Percentiles rank a stretch among this genome's conserved stretches.
These are phyloP conservation scores for Mastigias papua DNA, from an alignment of 30 jellyfish, hydroid and myxozoan genomes.

Conservation along the genomic window DNA sequence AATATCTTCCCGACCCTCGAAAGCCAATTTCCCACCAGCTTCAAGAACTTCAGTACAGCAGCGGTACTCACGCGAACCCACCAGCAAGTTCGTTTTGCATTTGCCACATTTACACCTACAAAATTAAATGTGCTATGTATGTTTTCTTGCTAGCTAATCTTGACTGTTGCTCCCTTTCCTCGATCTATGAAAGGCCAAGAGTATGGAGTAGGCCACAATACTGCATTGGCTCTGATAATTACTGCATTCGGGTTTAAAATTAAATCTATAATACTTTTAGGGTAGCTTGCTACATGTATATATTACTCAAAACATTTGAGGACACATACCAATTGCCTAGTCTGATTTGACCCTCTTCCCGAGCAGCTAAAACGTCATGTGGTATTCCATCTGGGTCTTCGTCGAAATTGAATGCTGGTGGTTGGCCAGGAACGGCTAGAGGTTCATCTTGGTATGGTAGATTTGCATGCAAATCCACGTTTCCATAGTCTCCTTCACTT, in stretches of 20 bases:
- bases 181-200: background rate
- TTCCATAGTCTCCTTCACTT: constrained; percentile 55
- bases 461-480: constrained; percentile 2
- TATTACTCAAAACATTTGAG: background rate
- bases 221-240: background rate
- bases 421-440: constrained; percentile 39
- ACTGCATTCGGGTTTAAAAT: background rate
- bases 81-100: constrained; percentile 9
- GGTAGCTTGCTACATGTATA: background rate
- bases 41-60: constrained; percentile 39
- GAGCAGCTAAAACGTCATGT: constrained; percentile 57
- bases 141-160: background rate
- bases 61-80: constrained; percentile 39
- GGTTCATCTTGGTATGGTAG: constrained; percentile 67
- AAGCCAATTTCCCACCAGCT: constrained; percentile 7
- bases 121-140: background rate
- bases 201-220: background rate
- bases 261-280: background rate
- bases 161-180: background rate
- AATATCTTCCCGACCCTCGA: constrained; percentile 28
- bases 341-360: constrained; percentile 45
- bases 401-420: constrained; percentile 32
- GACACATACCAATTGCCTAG: constrained; percentile 52
- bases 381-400: constrained; percentile 54
- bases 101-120: constrained; percentile 26